These are phyloP conservation scores for Ovis aries DNA, from an alignment of 2,113 vertebrate genomes.

Conservation along the genomic window DNA sequence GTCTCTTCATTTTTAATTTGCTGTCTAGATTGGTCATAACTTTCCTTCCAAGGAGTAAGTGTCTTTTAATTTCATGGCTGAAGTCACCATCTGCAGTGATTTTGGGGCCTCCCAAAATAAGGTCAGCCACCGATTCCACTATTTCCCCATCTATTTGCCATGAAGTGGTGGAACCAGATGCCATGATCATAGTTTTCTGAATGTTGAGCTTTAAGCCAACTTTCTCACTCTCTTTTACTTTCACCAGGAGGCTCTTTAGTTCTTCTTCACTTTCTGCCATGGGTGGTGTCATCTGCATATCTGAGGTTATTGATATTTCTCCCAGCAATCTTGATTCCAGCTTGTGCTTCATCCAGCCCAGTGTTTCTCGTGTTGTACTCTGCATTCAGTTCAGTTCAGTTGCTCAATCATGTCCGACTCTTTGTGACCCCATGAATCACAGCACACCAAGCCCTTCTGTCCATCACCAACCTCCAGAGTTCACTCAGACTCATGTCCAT, in stretches of 20 bases:
- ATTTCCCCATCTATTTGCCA: neutral
- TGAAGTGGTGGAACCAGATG: neutral
- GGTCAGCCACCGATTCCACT: neutral
- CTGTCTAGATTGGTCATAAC: neutral
- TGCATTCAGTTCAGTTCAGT: no score
- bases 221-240: neutral
- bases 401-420: accelerated
- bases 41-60: neutral
- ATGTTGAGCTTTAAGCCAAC: no score
- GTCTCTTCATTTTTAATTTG: neutral
- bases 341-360: neutral
- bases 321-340: neutral
- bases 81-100: neutral
- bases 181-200: neutral
- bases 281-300: neutral
- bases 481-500: no score
- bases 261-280: neutral
- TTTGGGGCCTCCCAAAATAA: neutral
- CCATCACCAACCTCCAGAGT: no score
- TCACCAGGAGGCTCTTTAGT: neutral
- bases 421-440: no score
- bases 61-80: neutral
- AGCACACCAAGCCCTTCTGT: no score
- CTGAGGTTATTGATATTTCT: neutral
- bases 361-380: neutral